Evolutionary conservation across 2,797 vertebrate genomes (phyloP), one percentile per base, ranked within the genome.

Genomic region (Gambelia wislizenii): DNA sequence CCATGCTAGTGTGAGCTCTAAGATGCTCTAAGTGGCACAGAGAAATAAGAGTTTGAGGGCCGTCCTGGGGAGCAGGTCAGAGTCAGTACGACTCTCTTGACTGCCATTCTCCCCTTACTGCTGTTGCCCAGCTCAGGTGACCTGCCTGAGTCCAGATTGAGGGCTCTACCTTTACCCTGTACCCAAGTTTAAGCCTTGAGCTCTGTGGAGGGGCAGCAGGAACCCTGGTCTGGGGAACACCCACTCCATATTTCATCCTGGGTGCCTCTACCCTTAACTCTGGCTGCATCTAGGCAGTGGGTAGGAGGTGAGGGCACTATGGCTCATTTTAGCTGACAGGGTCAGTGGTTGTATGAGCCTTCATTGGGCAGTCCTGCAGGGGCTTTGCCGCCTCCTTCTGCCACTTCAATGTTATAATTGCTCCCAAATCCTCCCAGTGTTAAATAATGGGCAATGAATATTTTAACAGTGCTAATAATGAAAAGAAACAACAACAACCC

Each of bases 381-480:
- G 89, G 69, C 90, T 87, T 39, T 83, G 84, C 83, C 91, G 93
- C 12, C 0, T 89, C 87, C 91, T 94, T 70, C 93, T 88, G 89
- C 93, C 88, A 86, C 44, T 56, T 88, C 70, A 89, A 59, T 92
- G 91, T 90, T 87, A 91, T 93, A 86, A 95, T 94, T 91, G 91
- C 92, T 92, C 93, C 93, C 93, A 91, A 93, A 89, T 86, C 80
- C 76, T 91, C 69, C 70, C 82, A 83, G 36, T 52, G 56, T 52
- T 83, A 56, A 83, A 76, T 94, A 91, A 95, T 94, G 94, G 94
- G 95, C 93, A 91, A 94, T 96, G 96, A 97, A 97, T 97, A 96
- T 96, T 97, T 97, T 94, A 96, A 92, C 93, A 80, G 92, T 72
- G 93, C 96, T 96, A 96, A 96, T 96, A 95, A 95, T 94, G 90